phyloP scores from a whole-genome alignment of 1,140 invertebrate genomes.

The Zaprionus davidi region DNA sequence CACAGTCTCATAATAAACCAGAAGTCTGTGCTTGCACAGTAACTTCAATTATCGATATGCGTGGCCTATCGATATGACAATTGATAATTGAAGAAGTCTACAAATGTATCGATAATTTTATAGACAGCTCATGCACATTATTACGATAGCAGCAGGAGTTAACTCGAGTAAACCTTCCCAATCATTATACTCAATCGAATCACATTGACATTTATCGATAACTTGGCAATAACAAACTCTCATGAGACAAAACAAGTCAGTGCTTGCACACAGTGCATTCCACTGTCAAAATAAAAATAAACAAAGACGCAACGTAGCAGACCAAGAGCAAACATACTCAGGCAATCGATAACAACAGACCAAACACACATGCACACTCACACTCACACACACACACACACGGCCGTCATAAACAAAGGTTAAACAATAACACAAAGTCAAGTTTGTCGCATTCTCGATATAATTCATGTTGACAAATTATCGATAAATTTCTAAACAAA shows the following conservation, averaged over 20 bases:
- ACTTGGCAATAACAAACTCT: not conserved
- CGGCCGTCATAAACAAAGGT: constrained; percentile 1
- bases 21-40: constrained; percentile 1
- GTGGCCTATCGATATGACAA: no score
- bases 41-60: no score
- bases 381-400: not conserved
- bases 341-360: constrained; percentile 15
- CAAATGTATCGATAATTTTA: no score
- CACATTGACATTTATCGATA: constrained; percentile 1
- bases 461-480: constrained; percentile 68
- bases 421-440: constrained; percentile 20
- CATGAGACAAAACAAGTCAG: not conserved
- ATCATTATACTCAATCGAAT: not conserved
- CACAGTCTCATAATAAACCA: not conserved
- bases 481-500: constrained; percentile 61
- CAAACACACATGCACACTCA: not conserved
- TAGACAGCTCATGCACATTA: no score
- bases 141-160: no score
- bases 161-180: no score
- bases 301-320: not conserved
- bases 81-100: no score
- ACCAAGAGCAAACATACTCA: not conserved
- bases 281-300: not conserved
- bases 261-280: constrained; percentile 1
- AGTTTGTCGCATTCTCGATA: constrained; percentile 30